Percentiles rank a stretch among this genome's conserved stretches.
Evolutionary conservation across 2,888 invertebrate genomes (phyloP).

Genomic region (Lycaena phlaeas): DNA sequence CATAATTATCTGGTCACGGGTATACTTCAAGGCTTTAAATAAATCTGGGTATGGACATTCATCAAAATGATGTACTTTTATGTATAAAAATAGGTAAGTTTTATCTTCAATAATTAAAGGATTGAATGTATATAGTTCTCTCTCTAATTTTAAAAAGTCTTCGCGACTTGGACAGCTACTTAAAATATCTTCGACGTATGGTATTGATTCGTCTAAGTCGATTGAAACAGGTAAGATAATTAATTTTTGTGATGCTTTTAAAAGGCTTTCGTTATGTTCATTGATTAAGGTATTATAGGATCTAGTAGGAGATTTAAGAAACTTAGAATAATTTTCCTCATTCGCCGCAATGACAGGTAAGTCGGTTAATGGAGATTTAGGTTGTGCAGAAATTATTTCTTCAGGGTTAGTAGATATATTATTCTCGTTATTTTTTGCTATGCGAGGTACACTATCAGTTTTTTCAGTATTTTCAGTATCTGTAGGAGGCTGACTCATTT

Average conservation of each 20-base stretch:
- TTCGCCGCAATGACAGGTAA: no score
- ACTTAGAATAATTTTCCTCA: not conserved
- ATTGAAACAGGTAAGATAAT: slow-evolving; percentile 12
- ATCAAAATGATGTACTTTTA: slow-evolving; percentile 14
- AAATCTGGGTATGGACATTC: slow-evolving; percentile 1
- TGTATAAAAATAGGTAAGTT: slow-evolving; percentile 11
- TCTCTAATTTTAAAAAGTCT: slow-evolving; percentile 11
- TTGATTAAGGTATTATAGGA: slow-evolving; percentile 7
- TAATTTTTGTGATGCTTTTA: slow-evolving; percentile 7
- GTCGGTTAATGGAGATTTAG: no score
- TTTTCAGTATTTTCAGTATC: no score
- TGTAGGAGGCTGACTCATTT: no score
- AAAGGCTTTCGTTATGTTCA: slow-evolving; percentile 10
- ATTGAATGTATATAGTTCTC: slow-evolving; percentile 8
- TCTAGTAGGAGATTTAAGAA: slow-evolving; percentile 1
- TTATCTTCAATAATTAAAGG: slow-evolving; percentile 9
- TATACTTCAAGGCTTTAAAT: slow-evolving; percentile 1
- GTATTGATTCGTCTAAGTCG: slow-evolving; percentile 13
- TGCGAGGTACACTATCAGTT: no score
- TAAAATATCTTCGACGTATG: slow-evolving; percentile 12
- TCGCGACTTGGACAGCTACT: slow-evolving; percentile 4
- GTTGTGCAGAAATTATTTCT: slow-evolving; percentile 9
- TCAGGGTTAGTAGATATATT: slow-evolving; percentile 7
- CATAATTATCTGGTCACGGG: slow-evolving; percentile 7
- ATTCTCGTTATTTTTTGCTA: no score